Percentiles rank a stretch among this genome's conserved stretches.
Conservation (phyloP, 2,797 vertebrate genomes). For the Danio aesculapii region DNA sequence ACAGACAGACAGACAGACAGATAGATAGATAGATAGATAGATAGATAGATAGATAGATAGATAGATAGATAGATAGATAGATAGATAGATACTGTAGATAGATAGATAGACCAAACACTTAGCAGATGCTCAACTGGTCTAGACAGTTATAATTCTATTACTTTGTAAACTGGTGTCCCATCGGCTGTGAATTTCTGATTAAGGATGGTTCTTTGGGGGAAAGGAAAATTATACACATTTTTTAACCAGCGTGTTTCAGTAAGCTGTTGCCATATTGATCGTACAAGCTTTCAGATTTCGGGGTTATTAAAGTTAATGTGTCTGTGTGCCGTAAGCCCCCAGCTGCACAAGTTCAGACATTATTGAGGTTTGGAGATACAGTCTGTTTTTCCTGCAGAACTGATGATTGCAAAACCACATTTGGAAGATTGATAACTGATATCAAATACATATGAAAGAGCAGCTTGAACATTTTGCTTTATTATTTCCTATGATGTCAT, state of each 20-base stretch:
- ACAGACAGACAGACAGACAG: no score
- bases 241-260: neutral
- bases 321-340: neutral
- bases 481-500: neutral
- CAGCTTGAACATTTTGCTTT: neutral
- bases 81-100: no score
- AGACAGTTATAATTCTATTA: neutral
- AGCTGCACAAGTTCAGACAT: slow-evolving; percentile 5
- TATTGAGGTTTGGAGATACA: neutral
- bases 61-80: neutral
- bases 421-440: neutral
- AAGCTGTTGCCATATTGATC: neutral
- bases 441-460: neutral
- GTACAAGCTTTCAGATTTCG: slow-evolving; percentile 14
- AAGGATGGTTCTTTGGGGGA: slow-evolving; percentile 2
- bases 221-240: neutral
- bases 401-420: neutral
- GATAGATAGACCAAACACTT: neutral
- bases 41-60: neutral
- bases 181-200: neutral
- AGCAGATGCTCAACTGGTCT: neutral
- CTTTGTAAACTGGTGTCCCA: slow-evolving; percentile 1
- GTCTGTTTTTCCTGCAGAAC: neutral
- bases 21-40: neutral
- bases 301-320: slow-evolving; percentile 27